phyloP scores from a whole-genome alignment of 2,888 invertebrate genomes.

The Pseudococcus longispinus region DNA sequence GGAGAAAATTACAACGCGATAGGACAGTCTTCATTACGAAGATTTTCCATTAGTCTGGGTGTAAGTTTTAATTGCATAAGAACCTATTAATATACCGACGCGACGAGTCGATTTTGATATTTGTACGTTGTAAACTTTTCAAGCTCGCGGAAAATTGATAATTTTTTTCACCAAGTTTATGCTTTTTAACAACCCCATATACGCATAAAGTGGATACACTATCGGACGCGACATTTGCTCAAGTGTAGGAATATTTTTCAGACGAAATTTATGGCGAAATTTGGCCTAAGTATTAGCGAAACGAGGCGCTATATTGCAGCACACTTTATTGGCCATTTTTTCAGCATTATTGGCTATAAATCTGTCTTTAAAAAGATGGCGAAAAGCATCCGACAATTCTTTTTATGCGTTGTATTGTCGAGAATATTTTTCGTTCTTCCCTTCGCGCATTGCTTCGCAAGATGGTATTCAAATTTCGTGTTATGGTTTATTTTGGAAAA shows the following conservation, averaged over 20 bases:
- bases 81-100: background rate
- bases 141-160: background rate
- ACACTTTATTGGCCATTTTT: slow-evolving; percentile 23
- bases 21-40: background rate
- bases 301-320: background rate
- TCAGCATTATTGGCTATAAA: slow-evolving; percentile 13
- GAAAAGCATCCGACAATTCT: background rate
- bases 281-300: background rate
- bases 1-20: background rate
- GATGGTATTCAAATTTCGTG: background rate
- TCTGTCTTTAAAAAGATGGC: slow-evolving; percentile 4
- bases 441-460: background rate
- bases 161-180: background rate
- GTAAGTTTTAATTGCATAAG: background rate
- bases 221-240: background rate
- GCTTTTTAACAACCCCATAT: background rate
- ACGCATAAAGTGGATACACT: background rate
- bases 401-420: background rate
- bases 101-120: background rate
- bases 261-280: background rate
- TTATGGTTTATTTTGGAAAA: background rate
- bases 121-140: background rate
- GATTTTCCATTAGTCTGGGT: background rate
- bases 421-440: background rate
- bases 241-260: background rate